Conservation (phyloP, 2,797 vertebrate genomes). For the Urocyon cinereoargenteus region DNA sequence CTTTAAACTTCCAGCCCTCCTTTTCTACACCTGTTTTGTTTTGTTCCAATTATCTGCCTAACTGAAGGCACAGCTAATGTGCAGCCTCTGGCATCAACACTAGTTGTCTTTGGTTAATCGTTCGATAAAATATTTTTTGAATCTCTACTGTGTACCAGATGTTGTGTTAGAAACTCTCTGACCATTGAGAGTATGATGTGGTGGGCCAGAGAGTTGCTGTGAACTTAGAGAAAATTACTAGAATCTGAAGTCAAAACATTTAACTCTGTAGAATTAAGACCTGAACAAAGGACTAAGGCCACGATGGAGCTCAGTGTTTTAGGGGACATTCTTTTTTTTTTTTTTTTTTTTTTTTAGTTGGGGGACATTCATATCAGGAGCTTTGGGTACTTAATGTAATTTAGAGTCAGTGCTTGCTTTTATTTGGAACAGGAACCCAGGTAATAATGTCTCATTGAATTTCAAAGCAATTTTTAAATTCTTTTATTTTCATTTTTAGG, state of each 20-base stretch:
- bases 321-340: no score
- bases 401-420: background rate
- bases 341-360: no score
- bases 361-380: background rate
- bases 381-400: background rate
- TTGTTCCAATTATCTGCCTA: background rate
- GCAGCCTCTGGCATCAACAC: background rate
- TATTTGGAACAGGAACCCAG: background rate
- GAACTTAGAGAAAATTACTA: background rate
- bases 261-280: background rate
- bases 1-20: background rate
- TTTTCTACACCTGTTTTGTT: background rate
- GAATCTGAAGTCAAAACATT: background rate
- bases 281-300: background rate
- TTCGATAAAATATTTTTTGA: background rate
- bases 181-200: background rate
- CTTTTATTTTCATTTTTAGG: conserved; percentile 31
- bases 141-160: background rate
- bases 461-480: conserved; percentile 52
- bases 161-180: background rate
- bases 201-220: background rate
- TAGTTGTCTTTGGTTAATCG: background rate
- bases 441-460: background rate
- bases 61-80: background rate
- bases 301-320: background rate